Evolutionary conservation across 1,140 invertebrate species (phyloP), one percentile per base, ranked within the genome.

Genomic region (Hylaeus volcanicus): DNA sequence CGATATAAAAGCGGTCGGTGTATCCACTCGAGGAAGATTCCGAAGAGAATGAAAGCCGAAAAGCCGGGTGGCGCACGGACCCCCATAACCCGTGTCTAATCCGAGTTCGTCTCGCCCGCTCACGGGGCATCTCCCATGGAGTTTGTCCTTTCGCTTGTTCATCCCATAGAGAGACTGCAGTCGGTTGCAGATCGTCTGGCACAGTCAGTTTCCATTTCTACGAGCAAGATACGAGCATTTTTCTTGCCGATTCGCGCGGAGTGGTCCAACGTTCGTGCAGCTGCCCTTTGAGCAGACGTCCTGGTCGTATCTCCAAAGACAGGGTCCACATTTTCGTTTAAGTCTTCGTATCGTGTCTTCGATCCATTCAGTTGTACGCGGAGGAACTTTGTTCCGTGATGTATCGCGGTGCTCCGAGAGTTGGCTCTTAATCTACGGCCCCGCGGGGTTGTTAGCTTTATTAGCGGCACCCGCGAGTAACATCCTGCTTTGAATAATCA

Each of bases 81-180:
- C 87, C 85, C 88, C 81, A 83, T 86, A 88, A 85, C 80, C 89
- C 88, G 82, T 90, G 89, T 89, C 91, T 92, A 92, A 92, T 92
- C 90, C 89, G 79, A 81, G 84, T 91, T 92, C 89, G 91, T 92
- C 75, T 88, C 89, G 89, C 81, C 82, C 82, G 88, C 86, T 91
- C 90, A 89, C 88, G 87, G 85, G 84, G 81, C 84, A 84, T 86
- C 80, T 77, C 74, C 81, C 82, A 88, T 82, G 70, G 79, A 82
- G 84, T 60, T 82, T 85, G 79, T 83, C 70, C 85, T 85, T 84
- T 82, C 79, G 85, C 78, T 81, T 75, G 85, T 26, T 84, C 85
- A 73, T 73, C 58, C 48, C 56, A 39, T 51, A 12, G 68, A 60
- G 26, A 26, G 26, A 26, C 26, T 26, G 61, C 63, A 55, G 74